Evolutionary conservation across 2,113 vertebrate genomes (phyloP).

Genomic region (Girardinichthys multiradiatus): DNA sequence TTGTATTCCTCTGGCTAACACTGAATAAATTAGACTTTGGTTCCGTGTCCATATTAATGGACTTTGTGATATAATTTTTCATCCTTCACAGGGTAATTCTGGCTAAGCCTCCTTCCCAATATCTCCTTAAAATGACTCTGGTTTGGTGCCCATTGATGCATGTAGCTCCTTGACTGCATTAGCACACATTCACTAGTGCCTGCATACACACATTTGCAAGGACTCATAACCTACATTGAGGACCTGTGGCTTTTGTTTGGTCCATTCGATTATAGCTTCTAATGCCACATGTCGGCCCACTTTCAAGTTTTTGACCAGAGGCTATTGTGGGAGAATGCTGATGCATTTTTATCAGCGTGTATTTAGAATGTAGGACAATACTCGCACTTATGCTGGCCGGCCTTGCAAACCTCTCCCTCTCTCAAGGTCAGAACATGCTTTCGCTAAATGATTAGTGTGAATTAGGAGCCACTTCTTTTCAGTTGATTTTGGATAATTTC

Average conservation of each 20-base stretch:
- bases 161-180: conserved; percentile 51
- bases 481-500: conserved; percentile 11
- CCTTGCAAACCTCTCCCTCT: conserved; percentile 1
- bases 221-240: conserved; percentile 60
- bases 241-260: conserved; percentile 57
- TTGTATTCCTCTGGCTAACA: conserved; percentile 40
- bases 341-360: conserved; percentile 60
- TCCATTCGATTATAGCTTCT: conserved; percentile 58
- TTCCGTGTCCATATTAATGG: conserved; percentile 55
- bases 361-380: conserved; percentile 58
- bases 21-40: conserved; percentile 53
- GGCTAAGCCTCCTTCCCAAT: conserved; percentile 39
- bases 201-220: conserved; percentile 15
- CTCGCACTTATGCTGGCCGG: conserved; percentile 16
- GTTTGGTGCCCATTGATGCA: conserved; percentile 53
- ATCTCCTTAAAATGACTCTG: conserved; percentile 54
- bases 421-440: conserved; percentile 49
- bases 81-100: conserved; percentile 44
- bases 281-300: conserved; percentile 59
- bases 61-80: conserved; percentile 46
- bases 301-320: conserved; percentile 62
- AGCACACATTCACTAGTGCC: conserved; percentile 8
- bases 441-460: conserved; percentile 8
- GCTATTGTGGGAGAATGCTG: conserved; percentile 59
- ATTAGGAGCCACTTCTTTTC: conserved; percentile 7